Evolutionary conservation across 2,113 vertebrate genomes (phyloP).

Genomic region (Oplegnathus fasciatus): DNA sequence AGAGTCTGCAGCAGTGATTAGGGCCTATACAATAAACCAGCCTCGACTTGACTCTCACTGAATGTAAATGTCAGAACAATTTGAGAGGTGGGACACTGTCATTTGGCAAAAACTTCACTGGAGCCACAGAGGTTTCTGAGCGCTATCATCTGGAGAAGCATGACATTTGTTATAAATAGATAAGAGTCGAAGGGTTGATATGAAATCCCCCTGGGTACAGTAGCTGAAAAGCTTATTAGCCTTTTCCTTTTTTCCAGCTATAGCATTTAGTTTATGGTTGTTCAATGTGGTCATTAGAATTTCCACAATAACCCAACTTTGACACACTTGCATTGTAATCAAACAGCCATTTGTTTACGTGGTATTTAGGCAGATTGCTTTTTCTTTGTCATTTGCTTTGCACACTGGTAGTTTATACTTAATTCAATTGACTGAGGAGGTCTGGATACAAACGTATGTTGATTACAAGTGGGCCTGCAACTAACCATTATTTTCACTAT

Average conservation of each 20-base stretch:
- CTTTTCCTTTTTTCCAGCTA: conserved; percentile 15
- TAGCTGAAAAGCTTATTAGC: conserved; percentile 40
- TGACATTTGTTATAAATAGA: conserved; percentile 66
- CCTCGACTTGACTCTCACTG: conserved; percentile 33
- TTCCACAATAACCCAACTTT: conserved; percentile 13
- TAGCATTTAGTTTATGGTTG: conserved; percentile 39
- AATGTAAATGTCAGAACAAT: conserved; percentile 67
- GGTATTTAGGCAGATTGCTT: background rate
- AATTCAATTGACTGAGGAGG: background rate
- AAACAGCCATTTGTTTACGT: background rate
- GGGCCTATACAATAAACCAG: conserved; percentile 23
- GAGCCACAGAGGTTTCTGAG: conserved; percentile 28
- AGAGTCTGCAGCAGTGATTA: conserved; percentile 41
- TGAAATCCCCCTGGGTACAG: conserved; percentile 45
- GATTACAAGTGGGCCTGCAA: background rate
- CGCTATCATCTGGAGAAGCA: conserved; percentile 42
- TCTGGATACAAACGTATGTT: background rate
- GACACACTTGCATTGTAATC: background rate
- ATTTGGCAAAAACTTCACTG: conserved; percentile 47
- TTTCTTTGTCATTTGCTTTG: conserved; percentile 1
- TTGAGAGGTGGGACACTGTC: conserved; percentile 50
- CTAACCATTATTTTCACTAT: background rate
- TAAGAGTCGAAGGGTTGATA: conserved; percentile 52
- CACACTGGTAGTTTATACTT: background rate
- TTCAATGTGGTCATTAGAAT: conserved; percentile 23